Evolutionary conservation across 2,113 vertebrate genomes (phyloP), one percentile per base, ranked within the genome.

Genomic region (Pipa parva): DNA sequence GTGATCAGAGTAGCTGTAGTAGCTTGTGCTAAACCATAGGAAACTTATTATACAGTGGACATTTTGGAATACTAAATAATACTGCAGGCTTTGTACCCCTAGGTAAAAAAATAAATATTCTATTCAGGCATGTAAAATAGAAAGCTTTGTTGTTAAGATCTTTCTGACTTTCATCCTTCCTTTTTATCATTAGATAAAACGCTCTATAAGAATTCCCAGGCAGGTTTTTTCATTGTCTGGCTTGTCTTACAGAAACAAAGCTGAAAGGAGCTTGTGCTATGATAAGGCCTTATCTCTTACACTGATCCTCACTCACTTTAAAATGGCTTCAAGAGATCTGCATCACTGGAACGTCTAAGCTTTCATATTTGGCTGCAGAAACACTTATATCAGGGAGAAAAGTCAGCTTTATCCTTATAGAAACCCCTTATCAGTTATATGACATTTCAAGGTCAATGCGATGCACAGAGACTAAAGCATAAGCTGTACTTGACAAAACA

Each of bases 381-480:
- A 51, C n/a, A 13, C 7, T 49, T 55, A 58, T 66, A 58, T 58
- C 37, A 58, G 37, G 39, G 39, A 42, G 15, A 60, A 68, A 68
- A 68, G 24, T 2, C 55, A 28, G 65, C n/a, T 31, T 60, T 49
- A 25, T 59, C 56, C 56, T 68, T 68, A 59, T 60, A 45, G 56
- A 59, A 59, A 52, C 31, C 56, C 51, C 46, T 68, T 68, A 68
- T 68, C 65, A 17, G 36, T 17, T 59, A 56, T 22, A 31, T 59
- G 65, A 68, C 46, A 68, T 68, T 68, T 68, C 65, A 68, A 68
- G 56, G 65, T 68, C 65, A 52, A n/a, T 29, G 7, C 37, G 65
- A 68, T 59, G 65, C 29, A 68, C 64, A 60, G 29, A 60, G 24
- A 36, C 24, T 39, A 58, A 39, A 29, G n/a, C 52, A 51, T 68